These are phyloP conservation scores for Apaloderma vittatum DNA, from an alignment of 2,113 vertebrate species.

Conservation along the genomic window DNA sequence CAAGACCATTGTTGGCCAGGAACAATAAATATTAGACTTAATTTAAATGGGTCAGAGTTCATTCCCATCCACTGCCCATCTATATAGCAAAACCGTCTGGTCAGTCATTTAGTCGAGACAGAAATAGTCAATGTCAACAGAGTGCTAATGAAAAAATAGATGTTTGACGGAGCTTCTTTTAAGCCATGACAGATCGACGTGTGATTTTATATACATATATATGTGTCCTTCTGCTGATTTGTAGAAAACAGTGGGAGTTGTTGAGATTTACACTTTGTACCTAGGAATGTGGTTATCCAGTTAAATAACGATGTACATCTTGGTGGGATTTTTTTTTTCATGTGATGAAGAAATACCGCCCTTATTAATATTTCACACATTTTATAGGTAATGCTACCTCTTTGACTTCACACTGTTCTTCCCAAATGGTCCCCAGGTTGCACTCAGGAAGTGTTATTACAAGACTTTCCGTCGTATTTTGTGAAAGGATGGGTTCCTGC, in stretches of 20 bases:
- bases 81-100: conserved; percentile 63
- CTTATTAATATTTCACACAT: conserved; percentile 78
- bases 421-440: conserved; percentile 70
- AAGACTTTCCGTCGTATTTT: conserved; percentile 72
- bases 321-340: neutral
- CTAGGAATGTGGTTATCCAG: neutral
- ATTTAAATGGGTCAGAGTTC: conserved; percentile 82
- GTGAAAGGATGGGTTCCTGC: conserved; percentile 74
- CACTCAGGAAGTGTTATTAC: conserved; percentile 79
- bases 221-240: neutral
- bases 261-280: neutral
- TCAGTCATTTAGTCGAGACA: conserved; percentile 47
- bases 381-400: conserved; percentile 60
- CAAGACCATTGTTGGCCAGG: conserved; percentile 71
- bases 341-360: conserved; percentile 46
- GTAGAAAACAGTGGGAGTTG: neutral
- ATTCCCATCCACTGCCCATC: conserved; percentile 73
- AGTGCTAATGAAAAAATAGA: conserved; percentile 65
- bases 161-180: conserved; percentile 69
- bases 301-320: conserved; percentile 18
- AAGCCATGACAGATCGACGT: conserved; percentile 9
- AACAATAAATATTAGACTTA: conserved; percentile 78
- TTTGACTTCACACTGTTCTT: conserved; percentile 66
- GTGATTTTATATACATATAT: neutral
- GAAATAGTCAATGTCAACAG: conserved; percentile 57